Evolutionary conservation across 2,888 invertebrate species (phyloP), one percentile per base, ranked within the genome.

Genomic region (Cephus pygmeus): DNA sequence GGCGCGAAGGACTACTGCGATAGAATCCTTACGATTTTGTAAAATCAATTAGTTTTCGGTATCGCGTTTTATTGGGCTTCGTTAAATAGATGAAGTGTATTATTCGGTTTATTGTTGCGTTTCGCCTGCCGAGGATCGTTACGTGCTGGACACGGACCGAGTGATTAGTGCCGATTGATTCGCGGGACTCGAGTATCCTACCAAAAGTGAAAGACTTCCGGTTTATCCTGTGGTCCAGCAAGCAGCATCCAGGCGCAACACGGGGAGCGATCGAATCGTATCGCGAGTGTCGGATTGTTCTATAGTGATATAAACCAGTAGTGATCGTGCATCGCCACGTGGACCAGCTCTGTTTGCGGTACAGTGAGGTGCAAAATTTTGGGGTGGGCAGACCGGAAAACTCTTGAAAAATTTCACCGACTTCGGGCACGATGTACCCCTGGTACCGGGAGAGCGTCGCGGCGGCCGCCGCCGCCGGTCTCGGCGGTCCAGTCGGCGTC

Each of bases 391-490:
- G 56, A 9, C 23, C 56, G 9, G 23, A 9, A 56, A 56, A 56
- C 23, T 56, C 23, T 56, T 69, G 77, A 68, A 85, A 82, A 80
- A 85, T 85, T 84, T 83, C 85, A 80, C 85, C 85, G 76, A 84
- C 76, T 75, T 79, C 82, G 81, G 74, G 81, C 79, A 83, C 77
- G 78, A 94, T 94, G 94, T 94, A 94, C 92, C 94, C 94, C 85
- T 94, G 94, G 94, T 94, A 94, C 88, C 92, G 94, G 85, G 94
- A 92, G 83, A 91, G 92, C 84, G 92, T 94, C 81, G 91, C 91
- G 79, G 91, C 91, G 82, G 91, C 93, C 83, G 93, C 93, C 82
- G 93, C 93, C 84, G 93, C 93, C 80, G 93, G 93, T 79, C 93
- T 91, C 81, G 90, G 91, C 79, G 91, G 91, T 79, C 90, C 91